Evolutionary conservation across 2,888 invertebrate species (phyloP), one percentile per base, ranked within the genome.

Genomic region (Heliconius ethilla): DNA sequence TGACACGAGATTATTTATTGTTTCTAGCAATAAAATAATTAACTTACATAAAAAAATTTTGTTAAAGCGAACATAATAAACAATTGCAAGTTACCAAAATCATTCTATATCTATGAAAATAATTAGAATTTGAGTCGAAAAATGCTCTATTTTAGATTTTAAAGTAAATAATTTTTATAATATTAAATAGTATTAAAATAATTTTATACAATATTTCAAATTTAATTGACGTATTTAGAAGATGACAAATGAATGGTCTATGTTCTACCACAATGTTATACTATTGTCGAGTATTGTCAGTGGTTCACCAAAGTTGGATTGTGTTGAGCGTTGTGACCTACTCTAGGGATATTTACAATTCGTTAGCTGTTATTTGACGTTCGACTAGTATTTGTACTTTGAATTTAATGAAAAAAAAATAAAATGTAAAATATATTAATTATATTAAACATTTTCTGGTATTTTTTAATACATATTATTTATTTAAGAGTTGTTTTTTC

Each of bases 211-310:
- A 18, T 29, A 70, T 55, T 70, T 11, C 3, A 72, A 33, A 33
- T 59, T 55, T 6, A 59, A 33, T 7, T 33, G n/a, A n/a, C n/a
- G 6, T n/a, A 59, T 59, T 55, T 40, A 25, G 18, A 76, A 55
- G 70, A 70, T 27, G 70, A 76, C 45, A 65, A 65, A 74, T 74
- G 27, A 27, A 62, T 40, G 45, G 62, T 27, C 65, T 76, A 70
- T 70, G 76, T 40, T 78, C 75, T 77, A 77, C 73, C 70, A 27
- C 75, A 78, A 70, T 70, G 69, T 45, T 59, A 51, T 75, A 33
- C 18, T 73, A 59, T 66, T 77, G 69, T 72, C 72, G 66, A 33
- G 13, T 73, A 59, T 66, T 77, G 69, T 72, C 72, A 72, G 65
- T 66, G 33, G 66, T 33, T 74, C 37, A 74, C 33, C 59, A 55